Conservation (phyloP, 2,113 vertebrate species). For the Phaetusa simplex region DNA sequence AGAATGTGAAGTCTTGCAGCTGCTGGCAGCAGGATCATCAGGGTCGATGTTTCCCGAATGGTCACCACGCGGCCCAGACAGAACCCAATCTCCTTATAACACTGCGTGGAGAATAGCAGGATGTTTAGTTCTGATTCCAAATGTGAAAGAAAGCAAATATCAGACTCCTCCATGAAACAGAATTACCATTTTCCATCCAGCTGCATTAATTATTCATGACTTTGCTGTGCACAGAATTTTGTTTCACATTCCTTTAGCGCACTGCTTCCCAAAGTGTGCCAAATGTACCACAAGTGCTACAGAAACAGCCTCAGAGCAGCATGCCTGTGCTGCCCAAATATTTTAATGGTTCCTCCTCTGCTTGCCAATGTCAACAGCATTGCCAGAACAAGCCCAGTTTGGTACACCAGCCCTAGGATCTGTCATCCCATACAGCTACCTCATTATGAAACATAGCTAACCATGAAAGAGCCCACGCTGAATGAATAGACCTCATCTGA, state of each 20-base stretch:
- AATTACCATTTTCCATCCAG: background rate
- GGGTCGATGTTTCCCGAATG: background rate
- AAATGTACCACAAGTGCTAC: background rate
- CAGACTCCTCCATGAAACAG: background rate
- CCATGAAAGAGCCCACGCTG: fast-evolving
- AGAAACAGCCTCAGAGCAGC: background rate
- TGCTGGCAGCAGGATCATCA: background rate
- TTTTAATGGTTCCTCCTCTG: background rate
- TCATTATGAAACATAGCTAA: background rate
- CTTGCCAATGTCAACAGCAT: background rate
- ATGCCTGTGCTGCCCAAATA: background rate
- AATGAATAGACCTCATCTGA: background rate
- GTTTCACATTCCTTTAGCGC: background rate
- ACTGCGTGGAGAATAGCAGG: background rate
- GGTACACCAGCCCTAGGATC: background rate
- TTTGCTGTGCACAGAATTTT: background rate
- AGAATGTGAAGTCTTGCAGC: background rate
- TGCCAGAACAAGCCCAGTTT: background rate
- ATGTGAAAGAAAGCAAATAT: constrained; percentile 11
- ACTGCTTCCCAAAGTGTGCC: background rate
- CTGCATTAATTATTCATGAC: constrained; percentile 11
- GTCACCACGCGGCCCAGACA: background rate
- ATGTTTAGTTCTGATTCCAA: background rate
- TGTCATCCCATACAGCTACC: background rate
- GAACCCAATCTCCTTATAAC: background rate